phyloP scores from a whole-genome alignment of 2,888 invertebrate species.

The Drosophila prostipennis region DNA sequence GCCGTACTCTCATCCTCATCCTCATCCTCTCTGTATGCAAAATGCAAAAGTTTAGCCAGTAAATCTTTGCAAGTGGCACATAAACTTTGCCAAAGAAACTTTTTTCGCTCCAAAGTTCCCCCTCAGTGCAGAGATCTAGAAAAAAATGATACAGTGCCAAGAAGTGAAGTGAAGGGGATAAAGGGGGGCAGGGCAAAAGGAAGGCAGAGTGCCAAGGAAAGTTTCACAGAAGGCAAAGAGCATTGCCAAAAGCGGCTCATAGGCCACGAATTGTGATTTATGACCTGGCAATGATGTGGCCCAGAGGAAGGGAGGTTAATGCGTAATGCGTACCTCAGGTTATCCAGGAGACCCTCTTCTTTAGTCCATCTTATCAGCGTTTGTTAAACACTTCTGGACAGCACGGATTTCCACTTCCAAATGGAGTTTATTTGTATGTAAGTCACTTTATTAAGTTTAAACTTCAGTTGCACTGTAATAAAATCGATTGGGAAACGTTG shows the following conservation, averaged over 20 bases:
- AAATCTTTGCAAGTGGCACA: slow-evolving; percentile 80
- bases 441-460: neutral
- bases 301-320: neutral
- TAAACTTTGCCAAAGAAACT: slow-evolving; percentile 76
- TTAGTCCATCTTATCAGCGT: neutral
- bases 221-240: slow-evolving; percentile 32
- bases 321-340: slow-evolving; percentile 9
- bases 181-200: slow-evolving; percentile 7
- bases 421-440: neutral
- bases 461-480: neutral
- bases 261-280: slow-evolving; percentile 43
- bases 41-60: slow-evolving; percentile 77
- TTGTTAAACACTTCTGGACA: slow-evolving; percentile 1
- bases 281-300: slow-evolving; percentile 23
- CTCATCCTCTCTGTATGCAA: slow-evolving; percentile 62
- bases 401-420: neutral
- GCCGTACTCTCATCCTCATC: slow-evolving; percentile 20
- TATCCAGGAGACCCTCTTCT: slow-evolving; percentile 1
- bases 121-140: slow-evolving; percentile 54
- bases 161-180: slow-evolving; percentile 10
- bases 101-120: slow-evolving; percentile 49
- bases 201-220: slow-evolving; percentile 28
- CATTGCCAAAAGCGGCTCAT: slow-evolving; percentile 34
- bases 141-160: slow-evolving; percentile 75
- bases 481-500: neutral